phyloP scores from a whole-genome alignment of 2,888 invertebrate genomes.

The Eilema depressum region DNA sequence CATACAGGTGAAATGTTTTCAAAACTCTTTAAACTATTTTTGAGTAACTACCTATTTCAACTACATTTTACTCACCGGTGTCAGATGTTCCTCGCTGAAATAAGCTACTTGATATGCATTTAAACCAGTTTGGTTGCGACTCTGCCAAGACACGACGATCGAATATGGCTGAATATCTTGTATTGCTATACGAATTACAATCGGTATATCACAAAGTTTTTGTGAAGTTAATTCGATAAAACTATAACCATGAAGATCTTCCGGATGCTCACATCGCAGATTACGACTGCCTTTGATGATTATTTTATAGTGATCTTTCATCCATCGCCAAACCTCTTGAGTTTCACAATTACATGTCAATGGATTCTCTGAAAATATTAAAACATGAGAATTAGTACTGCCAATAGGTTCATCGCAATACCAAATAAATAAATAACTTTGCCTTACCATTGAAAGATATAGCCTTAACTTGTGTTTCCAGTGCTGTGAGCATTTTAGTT shows the following conservation, averaged over 20 bases:
- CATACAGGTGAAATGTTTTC: conserved; percentile 52
- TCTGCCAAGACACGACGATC: conserved; percentile 95
- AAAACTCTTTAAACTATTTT: conserved; percentile 21
- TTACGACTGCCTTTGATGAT: conserved; percentile 87
- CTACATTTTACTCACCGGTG: conserved; percentile 80
- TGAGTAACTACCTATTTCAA: conserved; percentile 1
- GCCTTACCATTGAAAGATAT: conserved; percentile 93
- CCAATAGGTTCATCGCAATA: neutral
- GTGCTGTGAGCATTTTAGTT: conserved; percentile 90
- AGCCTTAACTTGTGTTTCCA: conserved; percentile 94
- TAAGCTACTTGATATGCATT: conserved; percentile 95
- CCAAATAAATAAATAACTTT: conserved; percentile 6
- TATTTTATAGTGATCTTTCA: conserved; percentile 94
- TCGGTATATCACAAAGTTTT: conserved; percentile 94
- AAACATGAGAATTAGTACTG: conserved; percentile 1
- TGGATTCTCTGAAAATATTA: conserved; percentile 91
- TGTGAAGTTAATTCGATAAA: conserved; percentile 93
- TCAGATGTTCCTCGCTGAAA: conserved; percentile 87
- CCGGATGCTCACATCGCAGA: conserved; percentile 94
- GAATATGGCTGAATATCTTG: conserved; percentile 96
- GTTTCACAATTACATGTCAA: conserved; percentile 96
- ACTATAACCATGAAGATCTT: conserved; percentile 91
- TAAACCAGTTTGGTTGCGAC: conserved; percentile 94
- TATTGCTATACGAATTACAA: conserved; percentile 94
- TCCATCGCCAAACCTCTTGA: conserved; percentile 97